Evolutionary conservation across 2,888 invertebrate species (phyloP).

Genomic region (Athetis lepigone): DNA sequence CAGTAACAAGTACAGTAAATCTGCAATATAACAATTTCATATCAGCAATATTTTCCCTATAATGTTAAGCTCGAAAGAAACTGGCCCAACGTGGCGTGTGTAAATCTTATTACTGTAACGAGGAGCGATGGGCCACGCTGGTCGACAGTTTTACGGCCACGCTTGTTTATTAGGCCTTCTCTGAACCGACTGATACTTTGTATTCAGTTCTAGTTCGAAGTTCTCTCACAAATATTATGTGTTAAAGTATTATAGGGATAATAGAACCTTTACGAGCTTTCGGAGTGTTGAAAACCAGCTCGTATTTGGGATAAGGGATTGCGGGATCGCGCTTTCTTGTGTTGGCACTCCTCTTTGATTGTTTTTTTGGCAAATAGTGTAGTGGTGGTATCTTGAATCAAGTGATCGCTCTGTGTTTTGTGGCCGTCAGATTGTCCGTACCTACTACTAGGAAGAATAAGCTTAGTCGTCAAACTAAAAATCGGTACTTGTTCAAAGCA

Average conservation of each 20-base stretch:
- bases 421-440: not conserved
- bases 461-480: too few species aligned
- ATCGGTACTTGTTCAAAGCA: too few species aligned
- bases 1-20: not conserved
- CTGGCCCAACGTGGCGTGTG: slow-evolving; percentile 12
- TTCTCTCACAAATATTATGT: slow-evolving; percentile 18
- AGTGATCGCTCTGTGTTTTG: not conserved
- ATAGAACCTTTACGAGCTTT: not conserved
- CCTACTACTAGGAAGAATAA: too few species aligned
- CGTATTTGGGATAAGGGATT: not conserved
- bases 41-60: slow-evolving; percentile 8
- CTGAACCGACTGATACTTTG: slow-evolving; percentile 28
- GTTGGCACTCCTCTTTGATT: not conserved
- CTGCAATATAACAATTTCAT: not conserved
- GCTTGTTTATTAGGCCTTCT: slow-evolving; percentile 41
- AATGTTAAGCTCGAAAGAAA: slow-evolving; percentile 37
- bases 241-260: slow-evolving; percentile 7
- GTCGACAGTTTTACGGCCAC: slow-evolving; percentile 48
- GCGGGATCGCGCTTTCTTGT: not conserved
- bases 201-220: slow-evolving; percentile 38
- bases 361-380: not conserved
- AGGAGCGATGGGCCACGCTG: slow-evolving; percentile 40
- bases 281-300: not conserved
- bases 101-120: slow-evolving; percentile 60
- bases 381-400: not conserved